Conservation (phyloP, 2,888 invertebrate genomes). For the Hemicrepidius hirtus region DNA sequence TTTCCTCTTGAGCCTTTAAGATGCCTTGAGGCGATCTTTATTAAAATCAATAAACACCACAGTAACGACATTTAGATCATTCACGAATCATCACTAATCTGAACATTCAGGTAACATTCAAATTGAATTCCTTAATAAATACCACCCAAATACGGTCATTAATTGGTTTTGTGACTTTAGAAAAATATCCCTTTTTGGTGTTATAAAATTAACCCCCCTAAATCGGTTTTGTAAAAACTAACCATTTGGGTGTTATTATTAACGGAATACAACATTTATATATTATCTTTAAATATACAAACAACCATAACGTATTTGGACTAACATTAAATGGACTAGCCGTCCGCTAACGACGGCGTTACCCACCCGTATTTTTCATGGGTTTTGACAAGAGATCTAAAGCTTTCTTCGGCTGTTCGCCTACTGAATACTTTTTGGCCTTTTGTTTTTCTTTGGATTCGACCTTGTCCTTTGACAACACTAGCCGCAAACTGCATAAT, state of each 20-base stretch:
- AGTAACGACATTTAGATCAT: constrained; percentile 47
- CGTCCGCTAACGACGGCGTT: constrained; percentile 89
- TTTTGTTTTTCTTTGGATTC: constrained; percentile 86
- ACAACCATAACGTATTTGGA: constrained; percentile 39
- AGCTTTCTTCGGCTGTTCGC: constrained; percentile 90
- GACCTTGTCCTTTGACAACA: constrained; percentile 90
- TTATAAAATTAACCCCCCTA: neutral
- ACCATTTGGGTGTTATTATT: constrained; percentile 33
- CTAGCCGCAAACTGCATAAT: constrained; percentile 93
- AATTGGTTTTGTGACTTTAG: neutral
- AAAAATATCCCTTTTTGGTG: constrained; percentile 24
- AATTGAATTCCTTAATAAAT: constrained; percentile 41
- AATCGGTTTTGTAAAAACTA: neutral
- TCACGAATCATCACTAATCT: constrained; percentile 47
- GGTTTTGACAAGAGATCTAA: constrained; percentile 89
- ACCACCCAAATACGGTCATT: constrained; percentile 14
- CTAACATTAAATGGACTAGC: constrained; percentile 72
- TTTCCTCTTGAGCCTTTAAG: constrained; percentile 17
- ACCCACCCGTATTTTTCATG: constrained; percentile 96
- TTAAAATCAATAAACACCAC: constrained; percentile 44
- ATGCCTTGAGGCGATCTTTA: constrained; percentile 4
- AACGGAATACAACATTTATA: constrained; percentile 35
- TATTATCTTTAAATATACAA: constrained; percentile 44
- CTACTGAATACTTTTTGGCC: constrained; percentile 86
- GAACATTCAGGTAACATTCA: constrained; percentile 55